A percentile compares a stretch with the other conserved stretches of the same genome.
phyloP scores from a whole-genome alignment of 2,797 vertebrate genomes.

The Ctenochaetus hawaiiensis region DNA sequence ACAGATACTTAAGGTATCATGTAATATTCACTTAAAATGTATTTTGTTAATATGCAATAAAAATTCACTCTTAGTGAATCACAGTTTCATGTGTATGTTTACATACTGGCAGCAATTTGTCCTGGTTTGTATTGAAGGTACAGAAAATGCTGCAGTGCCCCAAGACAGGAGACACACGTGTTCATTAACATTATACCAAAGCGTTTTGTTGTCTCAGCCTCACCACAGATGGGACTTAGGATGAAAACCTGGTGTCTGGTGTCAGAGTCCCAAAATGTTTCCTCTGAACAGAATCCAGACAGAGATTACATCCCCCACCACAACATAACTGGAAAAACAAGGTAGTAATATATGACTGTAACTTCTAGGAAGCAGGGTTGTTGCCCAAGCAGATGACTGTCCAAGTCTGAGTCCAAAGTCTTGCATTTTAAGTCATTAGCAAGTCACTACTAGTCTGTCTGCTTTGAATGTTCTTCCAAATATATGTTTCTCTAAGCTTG shows the following conservation, averaged over 20 bases:
- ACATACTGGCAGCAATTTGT: neutral
- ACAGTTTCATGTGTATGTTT: neutral
- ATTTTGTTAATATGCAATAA: neutral
- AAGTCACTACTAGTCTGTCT: neutral
- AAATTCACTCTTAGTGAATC: too few relatives aligned
- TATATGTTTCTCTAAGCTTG: neutral
- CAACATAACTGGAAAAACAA: neutral
- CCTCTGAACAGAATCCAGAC: neutral
- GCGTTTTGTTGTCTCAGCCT: too few relatives aligned
- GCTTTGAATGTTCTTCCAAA: neutral
- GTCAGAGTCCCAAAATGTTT: too few relatives aligned
- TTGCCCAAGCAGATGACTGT: neutral
- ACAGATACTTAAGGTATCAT: neutral
- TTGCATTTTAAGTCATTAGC: neutral
- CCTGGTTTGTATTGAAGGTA: neutral
- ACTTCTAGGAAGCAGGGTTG: neutral
- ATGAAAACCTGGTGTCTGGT: too few relatives aligned
- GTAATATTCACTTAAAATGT: neutral
- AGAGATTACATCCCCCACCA: neutral
- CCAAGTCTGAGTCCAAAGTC: neutral
- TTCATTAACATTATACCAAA: too few relatives aligned
- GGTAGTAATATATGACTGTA: neutral
- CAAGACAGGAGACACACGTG: too few relatives aligned
- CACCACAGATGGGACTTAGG: too few relatives aligned
- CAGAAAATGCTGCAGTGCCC: neutral